Evolutionary conservation across 2,888 invertebrate genomes (phyloP).

Genomic region (Neoitamus cyanurus): DNA sequence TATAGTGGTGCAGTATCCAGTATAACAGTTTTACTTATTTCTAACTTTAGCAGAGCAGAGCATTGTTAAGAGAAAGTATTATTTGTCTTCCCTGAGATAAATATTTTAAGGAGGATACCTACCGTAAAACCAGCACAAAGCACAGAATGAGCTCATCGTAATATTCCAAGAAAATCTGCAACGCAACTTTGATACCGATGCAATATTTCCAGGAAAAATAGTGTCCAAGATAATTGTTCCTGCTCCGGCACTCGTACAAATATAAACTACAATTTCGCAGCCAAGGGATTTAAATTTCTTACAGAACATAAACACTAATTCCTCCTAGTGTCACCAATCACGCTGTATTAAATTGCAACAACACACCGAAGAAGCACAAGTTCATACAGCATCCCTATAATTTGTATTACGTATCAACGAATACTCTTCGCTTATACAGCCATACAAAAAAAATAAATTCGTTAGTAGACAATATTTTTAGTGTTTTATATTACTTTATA

Average conservation of each 20-base stretch:
- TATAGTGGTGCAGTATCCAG: not conserved
- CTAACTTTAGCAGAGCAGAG: not conserved
- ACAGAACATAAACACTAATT: too few species aligned
- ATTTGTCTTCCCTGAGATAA: not conserved
- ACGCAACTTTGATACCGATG: too few species aligned
- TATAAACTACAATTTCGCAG: too few species aligned
- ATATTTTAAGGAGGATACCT: not conserved
- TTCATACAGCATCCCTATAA: not conserved
- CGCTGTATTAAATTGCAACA: not conserved
- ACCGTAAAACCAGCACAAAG: too few species aligned
- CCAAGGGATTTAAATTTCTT: too few species aligned
- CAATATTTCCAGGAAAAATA: too few species aligned
- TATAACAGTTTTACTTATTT: not conserved
- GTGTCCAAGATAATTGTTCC: too few species aligned
- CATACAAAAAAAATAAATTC: not conserved
- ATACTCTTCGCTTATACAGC: not conserved
- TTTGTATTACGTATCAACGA: not conserved
- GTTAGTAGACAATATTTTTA: constrained; percentile 13
- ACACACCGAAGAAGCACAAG: not conserved
- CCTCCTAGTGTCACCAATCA: not conserved
- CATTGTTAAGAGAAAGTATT: not conserved
- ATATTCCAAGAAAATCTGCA: too few species aligned
- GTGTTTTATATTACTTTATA: not conserved
- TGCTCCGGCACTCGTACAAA: too few species aligned
- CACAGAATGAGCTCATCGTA: too few species aligned